phyloP scores from a whole-genome alignment of 1,140 invertebrate genomes.

The Condylostylus longicornis region DNA sequence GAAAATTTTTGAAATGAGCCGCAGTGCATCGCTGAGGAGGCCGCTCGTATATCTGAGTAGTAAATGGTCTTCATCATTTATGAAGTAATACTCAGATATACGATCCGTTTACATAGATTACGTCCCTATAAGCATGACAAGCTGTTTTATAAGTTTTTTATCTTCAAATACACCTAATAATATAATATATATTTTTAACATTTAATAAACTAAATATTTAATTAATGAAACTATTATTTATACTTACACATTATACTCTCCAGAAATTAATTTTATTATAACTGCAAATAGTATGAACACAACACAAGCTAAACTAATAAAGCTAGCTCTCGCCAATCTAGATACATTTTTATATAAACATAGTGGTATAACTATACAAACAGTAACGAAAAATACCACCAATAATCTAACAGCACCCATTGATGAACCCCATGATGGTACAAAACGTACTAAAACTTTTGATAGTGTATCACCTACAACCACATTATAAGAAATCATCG shows the following conservation, averaged over 20 bases:
- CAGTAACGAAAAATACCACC: conserved; percentile 59
- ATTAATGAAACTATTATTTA: not conserved
- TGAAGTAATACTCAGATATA: no score
- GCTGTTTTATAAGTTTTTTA: no score
- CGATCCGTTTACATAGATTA: no score
- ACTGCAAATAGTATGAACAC: conserved; percentile 59
- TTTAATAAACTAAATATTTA: not conserved
- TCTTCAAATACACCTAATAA: not conserved
- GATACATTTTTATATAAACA: conserved; percentile 71
- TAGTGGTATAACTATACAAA: conserved; percentile 60
- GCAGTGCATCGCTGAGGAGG: no score
- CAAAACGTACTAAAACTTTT: conserved; percentile 57
- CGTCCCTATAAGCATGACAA: no score
- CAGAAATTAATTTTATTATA: conserved; percentile 34
- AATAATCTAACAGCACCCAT: conserved; percentile 49
- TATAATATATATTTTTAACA: not conserved
- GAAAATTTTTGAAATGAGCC: no score
- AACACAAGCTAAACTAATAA: conserved; percentile 62
- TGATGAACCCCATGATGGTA: conserved; percentile 35
- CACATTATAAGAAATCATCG: conserved; percentile 83
- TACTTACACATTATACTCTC: conserved; percentile 40
- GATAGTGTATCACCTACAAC: conserved; percentile 81
- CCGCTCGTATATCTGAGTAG: no score
- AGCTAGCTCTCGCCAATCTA: conserved; percentile 60
- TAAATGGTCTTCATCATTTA: no score